These are phyloP conservation scores for Nycticorax nycticorax DNA, from an alignment of 2,113 vertebrate genomes.

Conservation along the genomic window DNA sequence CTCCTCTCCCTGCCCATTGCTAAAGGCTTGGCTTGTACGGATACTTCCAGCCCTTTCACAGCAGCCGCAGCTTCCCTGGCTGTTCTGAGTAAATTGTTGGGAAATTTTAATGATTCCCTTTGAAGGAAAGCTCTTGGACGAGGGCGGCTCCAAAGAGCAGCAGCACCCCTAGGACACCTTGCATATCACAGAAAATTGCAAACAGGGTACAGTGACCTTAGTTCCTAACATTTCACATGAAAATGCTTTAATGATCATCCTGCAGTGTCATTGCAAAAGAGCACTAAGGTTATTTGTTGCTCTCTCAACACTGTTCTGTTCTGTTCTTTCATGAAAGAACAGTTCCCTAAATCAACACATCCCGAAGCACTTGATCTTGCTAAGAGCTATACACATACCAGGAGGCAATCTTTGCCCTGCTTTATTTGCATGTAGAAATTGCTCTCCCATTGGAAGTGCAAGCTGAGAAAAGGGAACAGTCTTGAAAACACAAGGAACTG, in stretches of 20 bases:
- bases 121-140: background rate
- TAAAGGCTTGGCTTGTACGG: background rate
- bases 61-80: background rate
- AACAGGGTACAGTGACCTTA: fast-evolving
- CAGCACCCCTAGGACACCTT: background rate
- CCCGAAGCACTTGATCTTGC: background rate
- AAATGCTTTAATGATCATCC: background rate
- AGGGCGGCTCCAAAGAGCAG: background rate
- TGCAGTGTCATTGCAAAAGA: background rate
- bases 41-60: background rate
- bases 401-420: background rate
- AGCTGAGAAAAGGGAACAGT: background rate
- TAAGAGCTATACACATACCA: background rate
- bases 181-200: background rate
- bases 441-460: background rate
- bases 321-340: background rate
- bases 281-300: background rate
- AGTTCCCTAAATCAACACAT: background rate
- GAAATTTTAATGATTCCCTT: background rate
- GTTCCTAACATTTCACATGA: background rate
- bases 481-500: background rate
- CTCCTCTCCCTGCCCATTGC: background rate
- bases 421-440: background rate
- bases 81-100: background rate
- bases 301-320: background rate